A percentile compares a stretch with the other conserved stretches of the same genome.
Evolutionary conservation across 2,797 vertebrate species (phyloP).

Genomic region (Lacerta viridis): DNA sequence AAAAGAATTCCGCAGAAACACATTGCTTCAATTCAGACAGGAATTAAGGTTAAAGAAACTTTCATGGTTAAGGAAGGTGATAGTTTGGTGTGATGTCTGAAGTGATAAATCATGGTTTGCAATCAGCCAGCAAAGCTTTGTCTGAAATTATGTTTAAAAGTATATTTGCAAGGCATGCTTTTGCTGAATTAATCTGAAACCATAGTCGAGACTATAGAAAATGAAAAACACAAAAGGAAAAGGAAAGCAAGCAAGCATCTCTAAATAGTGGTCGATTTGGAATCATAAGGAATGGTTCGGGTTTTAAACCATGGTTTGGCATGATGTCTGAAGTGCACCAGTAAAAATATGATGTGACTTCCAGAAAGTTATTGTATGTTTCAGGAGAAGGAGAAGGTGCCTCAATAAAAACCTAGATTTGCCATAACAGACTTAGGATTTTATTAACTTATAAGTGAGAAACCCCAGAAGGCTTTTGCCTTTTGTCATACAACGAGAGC

Average conservation of each 20-base stretch:
- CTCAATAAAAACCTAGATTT: background rate
- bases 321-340: too few relatives aligned
- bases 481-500: background rate
- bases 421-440: background rate
- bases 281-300: background rate
- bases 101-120: too few relatives aligned
- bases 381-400: background rate
- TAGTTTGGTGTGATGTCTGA: background rate
- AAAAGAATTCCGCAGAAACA: background rate
- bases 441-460: background rate
- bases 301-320: background rate
- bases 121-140: background rate
- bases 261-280: background rate
- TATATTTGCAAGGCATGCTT: background rate
- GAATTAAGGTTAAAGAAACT: too few relatives aligned
- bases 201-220: background rate
- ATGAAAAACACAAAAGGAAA: background rate
- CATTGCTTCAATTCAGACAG: background rate
- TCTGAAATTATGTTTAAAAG: background rate
- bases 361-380: background rate
- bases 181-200: background rate
- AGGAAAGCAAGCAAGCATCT: background rate
- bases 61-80: background rate
- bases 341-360: background rate
- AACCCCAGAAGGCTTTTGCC: background rate